These are phyloP conservation scores for Sebastolobus altivelis DNA, from an alignment of 2,797 vertebrate genomes.

Conservation along the genomic window DNA sequence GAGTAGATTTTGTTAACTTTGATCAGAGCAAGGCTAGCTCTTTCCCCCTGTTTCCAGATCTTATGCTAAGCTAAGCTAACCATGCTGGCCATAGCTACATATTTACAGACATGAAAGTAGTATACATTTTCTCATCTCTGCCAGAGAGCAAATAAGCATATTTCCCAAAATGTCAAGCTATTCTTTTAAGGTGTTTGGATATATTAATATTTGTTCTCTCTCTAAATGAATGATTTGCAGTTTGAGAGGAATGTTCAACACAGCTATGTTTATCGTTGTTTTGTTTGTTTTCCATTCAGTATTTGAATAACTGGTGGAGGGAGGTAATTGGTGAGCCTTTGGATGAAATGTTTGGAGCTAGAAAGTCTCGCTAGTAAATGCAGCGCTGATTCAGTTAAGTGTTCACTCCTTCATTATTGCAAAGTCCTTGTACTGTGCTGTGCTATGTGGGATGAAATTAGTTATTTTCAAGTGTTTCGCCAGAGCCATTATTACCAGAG, in stretches of 20 bases:
- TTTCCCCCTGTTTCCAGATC: background rate
- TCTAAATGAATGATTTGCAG: background rate
- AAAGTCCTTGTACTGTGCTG: slow-evolving; percentile 23
- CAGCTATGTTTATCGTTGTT: background rate
- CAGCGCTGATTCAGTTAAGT: slow-evolving; percentile 30
- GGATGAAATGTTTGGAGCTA: slow-evolving; percentile 17
- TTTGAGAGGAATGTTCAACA: background rate
- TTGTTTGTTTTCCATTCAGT: slow-evolving; percentile 19
- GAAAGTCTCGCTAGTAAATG: background rate
- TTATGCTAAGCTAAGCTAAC: background rate
- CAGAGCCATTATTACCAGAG: slow-evolving; percentile 25
- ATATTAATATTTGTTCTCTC: background rate
- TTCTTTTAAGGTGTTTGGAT: background rate
- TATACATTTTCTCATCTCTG: background rate
- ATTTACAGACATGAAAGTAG: background rate
- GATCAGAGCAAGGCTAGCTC: background rate
- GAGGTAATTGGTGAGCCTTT: slow-evolving; percentile 20
- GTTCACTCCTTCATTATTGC: slow-evolving; percentile 38
- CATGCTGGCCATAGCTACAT: background rate
- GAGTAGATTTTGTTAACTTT: background rate
- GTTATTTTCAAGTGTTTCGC: slow-evolving; percentile 38
- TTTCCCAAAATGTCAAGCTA: background rate
- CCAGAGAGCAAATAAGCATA: background rate
- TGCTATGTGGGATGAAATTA: slow-evolving; percentile 23
- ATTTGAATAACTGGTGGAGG: slow-evolving; percentile 19